These are phyloP conservation scores for Agrochola macilenta DNA, from an alignment of 2,888 invertebrate genomes.

Conservation along the genomic window DNA sequence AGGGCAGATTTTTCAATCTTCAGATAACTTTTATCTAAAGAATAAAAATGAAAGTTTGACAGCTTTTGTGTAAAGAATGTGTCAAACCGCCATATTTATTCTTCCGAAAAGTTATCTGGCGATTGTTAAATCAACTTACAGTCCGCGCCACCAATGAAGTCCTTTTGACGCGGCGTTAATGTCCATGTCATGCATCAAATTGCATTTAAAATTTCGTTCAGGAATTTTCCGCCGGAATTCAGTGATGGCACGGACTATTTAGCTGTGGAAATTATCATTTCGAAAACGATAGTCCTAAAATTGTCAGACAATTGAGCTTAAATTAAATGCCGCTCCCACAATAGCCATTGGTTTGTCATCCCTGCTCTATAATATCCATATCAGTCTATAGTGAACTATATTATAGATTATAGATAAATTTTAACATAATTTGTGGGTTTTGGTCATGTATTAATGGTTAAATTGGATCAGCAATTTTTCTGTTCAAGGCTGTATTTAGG, in stretches of 20 bases:
- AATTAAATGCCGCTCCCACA: background rate
- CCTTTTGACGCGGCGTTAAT: too few relatives aligned
- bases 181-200: too few relatives aligned
- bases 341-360: conserved; percentile 2
- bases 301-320: background rate
- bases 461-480: background rate
- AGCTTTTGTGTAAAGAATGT: background rate
- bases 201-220: too few relatives aligned
- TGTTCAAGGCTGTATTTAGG: background rate
- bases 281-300: background rate
- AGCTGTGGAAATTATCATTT: background rate
- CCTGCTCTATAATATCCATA: conserved; percentile 29
- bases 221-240: too few relatives aligned
- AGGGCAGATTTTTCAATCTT: background rate
- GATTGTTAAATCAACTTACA: background rate
- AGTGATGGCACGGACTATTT: background rate
- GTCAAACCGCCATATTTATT: background rate
- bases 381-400: conserved; percentile 28
- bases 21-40: background rate
- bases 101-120: background rate
- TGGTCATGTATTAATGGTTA: background rate
- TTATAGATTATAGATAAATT: conserved; percentile 19
- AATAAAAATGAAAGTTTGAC: background rate
- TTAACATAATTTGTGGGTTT: conserved; percentile 7
- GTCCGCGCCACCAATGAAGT: too few relatives aligned